Evolutionary conservation across 2,797 vertebrate genomes (phyloP), one percentile per base, ranked within the genome.

Genomic region (Xenopus petersii): DNA sequence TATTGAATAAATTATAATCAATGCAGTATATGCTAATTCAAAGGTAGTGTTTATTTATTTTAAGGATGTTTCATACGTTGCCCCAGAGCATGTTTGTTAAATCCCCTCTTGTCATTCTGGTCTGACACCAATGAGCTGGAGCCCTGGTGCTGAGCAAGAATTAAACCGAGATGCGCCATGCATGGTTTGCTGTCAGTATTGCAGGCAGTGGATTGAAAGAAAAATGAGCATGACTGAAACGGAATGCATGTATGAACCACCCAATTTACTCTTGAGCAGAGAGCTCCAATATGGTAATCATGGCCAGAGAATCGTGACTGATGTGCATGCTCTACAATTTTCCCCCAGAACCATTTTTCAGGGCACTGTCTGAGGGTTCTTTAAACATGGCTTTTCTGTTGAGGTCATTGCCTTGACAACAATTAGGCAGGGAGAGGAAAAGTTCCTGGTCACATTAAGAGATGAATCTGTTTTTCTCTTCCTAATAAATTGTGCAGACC

Each of bases 401-500:
- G 86, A 87, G 91, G 90, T 91, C 89, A 92, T 93, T 76, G 87
- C 90, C 91, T 90, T 92, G 90, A 89, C 74, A 92, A 93, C 91
- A 91, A 89, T 92, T 93, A 92, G 81, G 84, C 82, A 85, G 79
- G 79, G 80, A 84, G 89, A 91, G 81, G 86, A 87, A 55, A 81
- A 64, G 59, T 69, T 66, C 85, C 82, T 90, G 83, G 86, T 87
- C 89, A 87, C 83, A 84, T 84, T 80, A 66, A 47, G 60, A 63
- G 48, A 62, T 58, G 46, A 15, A 59, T 61, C 24, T 64, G 54
- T 64, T 9, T 16, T 36, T 13, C 49, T 51, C 15, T 10, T 51
- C 49, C 49, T 51, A 51, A 51, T 15, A 51, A 51, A 51, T 4
- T 12, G 49, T 51, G 3, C 49, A 51, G 49, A 51, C 15, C 49